These are phyloP conservation scores for Sebastes taczanowskii DNA, from an alignment of 2,797 vertebrate genomes.

Conservation along the genomic window DNA sequence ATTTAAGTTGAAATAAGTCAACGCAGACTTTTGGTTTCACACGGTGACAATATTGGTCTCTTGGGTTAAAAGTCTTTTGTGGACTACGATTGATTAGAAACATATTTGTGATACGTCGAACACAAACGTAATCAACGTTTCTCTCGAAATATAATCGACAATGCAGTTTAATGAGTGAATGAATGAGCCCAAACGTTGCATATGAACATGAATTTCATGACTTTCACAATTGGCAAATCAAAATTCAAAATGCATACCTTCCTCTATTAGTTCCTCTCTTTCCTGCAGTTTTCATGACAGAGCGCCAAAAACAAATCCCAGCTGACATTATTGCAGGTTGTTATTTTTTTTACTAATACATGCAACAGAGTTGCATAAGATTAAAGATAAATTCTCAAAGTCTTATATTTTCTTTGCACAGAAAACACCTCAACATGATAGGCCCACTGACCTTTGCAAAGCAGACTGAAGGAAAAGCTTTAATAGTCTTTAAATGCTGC, in stretches of 20 bases:
- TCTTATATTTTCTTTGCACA: neutral
- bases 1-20: too few species aligned
- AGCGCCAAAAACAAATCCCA: neutral
- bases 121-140: too few species aligned
- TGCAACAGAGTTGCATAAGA: fast-evolving
- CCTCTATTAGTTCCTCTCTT: neutral
- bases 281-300: neutral
- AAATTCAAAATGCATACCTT: neutral
- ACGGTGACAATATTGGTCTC: too few species aligned
- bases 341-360: neutral
- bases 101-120: too few species aligned
- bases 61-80: too few species aligned
- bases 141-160: too few species aligned
- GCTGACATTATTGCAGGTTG: neutral
- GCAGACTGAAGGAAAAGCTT: neutral
- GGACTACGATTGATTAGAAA: too few species aligned
- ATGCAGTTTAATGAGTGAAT: too few species aligned
- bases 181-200: too few species aligned
- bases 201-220: too few species aligned
- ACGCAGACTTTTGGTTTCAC: too few species aligned
- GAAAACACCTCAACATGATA: neutral
- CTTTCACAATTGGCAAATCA: too few species aligned
- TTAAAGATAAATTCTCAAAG: neutral
- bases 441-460: neutral
- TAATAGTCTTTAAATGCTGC: neutral